Percentiles rank a stretch among this genome's conserved stretches.
These are phyloP conservation scores for Archilochus colubris DNA, from an alignment of 2,113 vertebrate genomes.

Conservation along the genomic window DNA sequence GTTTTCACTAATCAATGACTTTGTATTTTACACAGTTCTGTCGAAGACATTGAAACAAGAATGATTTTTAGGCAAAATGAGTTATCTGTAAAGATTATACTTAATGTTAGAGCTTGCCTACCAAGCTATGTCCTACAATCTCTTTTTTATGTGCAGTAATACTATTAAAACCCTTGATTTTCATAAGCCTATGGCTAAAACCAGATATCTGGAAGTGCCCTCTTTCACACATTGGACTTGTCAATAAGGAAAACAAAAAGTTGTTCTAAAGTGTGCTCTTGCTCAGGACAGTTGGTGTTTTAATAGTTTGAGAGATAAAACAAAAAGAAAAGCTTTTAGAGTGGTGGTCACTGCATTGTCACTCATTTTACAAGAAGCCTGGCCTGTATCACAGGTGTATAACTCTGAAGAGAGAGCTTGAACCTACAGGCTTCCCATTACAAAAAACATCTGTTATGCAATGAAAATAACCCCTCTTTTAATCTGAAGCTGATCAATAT, in stretches of 20 bases:
- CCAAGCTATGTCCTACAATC: background rate
- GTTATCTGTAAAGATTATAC: background rate
- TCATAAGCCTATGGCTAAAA: background rate
- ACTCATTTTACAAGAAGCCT: background rate
- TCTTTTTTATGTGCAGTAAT: background rate
- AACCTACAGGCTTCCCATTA: rapidly evolving
- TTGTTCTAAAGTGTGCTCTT: background rate
- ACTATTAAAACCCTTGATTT: background rate
- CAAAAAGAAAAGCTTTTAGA: background rate
- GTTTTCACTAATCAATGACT: background rate
- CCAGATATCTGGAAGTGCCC: background rate
- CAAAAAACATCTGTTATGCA: background rate
- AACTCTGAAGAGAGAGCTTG: background rate
- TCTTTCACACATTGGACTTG: background rate
- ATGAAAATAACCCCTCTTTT: background rate
- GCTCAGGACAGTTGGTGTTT: background rate
- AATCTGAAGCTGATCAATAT: background rate
- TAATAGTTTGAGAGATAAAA: background rate
- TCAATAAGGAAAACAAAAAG: background rate
- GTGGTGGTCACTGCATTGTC: background rate
- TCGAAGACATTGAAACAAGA: background rate
- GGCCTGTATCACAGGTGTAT: background rate
- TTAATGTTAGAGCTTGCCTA: background rate
- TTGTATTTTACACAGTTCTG: background rate
- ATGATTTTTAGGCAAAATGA: background rate